phyloP scores from a whole-genome alignment of 2,113 vertebrate genomes.

The Anolis carolinensis region DNA sequence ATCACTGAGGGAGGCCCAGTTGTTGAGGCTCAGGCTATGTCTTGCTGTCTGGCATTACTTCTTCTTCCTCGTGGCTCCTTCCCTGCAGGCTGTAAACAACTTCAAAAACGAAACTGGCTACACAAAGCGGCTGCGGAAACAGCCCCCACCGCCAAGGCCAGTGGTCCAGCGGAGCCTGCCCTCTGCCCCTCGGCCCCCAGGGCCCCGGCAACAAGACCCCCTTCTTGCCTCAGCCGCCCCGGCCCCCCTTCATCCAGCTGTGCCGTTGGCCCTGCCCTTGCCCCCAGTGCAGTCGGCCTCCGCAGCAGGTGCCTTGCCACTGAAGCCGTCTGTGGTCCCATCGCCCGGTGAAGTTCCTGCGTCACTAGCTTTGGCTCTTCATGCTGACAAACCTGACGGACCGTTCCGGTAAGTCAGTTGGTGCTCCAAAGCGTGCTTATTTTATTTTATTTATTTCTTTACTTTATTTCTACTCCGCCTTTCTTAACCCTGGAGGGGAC shows the following conservation, averaged over 20 bases:
- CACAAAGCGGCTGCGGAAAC: conserved; percentile 79
- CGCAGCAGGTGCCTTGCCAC: not conserved
- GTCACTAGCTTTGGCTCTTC: conserved; percentile 76
- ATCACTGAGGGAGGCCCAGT: not conserved
- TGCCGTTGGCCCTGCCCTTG: conserved; percentile 64
- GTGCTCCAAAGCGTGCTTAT: not conserved
- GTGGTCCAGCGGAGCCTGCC: conserved; percentile 75
- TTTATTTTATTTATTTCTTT: too few species aligned
- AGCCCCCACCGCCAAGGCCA: conserved; percentile 71
- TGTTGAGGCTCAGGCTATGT: not conserved
- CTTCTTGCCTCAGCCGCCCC: conserved; percentile 76
- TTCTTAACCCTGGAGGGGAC: too few species aligned
- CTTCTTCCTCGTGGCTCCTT: conserved; percentile 19
- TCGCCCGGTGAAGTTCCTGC: conserved; percentile 74
- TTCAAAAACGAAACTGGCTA: conserved; percentile 92
- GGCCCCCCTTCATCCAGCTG: conserved; percentile 68
- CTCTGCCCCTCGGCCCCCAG: conserved; percentile 69
- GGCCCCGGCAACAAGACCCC: conserved; percentile 87
- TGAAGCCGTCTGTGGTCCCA: conserved; percentile 42
- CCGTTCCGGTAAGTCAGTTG: conserved; percentile 73
- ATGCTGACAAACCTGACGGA: conserved; percentile 79
- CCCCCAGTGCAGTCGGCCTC: conserved; percentile 54
- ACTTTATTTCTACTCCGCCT: too few species aligned
- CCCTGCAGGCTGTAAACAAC: conserved; percentile 90
- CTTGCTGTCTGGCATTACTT: fast-evolving